A percentile compares a stretch with the other conserved stretches of the same genome.
phyloP scores from a whole-genome alignment of 2,113 vertebrate genomes.

The Planiliza haematocheilus region DNA sequence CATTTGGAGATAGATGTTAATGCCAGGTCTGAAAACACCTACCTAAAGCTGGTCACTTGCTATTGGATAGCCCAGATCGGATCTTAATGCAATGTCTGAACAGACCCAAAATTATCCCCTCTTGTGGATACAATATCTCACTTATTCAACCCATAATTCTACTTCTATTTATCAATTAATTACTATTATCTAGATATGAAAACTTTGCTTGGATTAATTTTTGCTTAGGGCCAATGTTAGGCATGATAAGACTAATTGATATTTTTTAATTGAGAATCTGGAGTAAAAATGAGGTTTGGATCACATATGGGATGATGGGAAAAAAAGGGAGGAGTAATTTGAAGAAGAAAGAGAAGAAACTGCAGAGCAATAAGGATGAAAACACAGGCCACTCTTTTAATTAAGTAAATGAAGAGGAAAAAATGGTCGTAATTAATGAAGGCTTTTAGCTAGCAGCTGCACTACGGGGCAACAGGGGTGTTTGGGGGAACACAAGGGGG shows the following conservation, averaged over 20 bases:
- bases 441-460: conserved; percentile 83
- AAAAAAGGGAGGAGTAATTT: conserved; percentile 72
- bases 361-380: conserved; percentile 54
- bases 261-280: neutral
- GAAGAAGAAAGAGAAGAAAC: conserved; percentile 66
- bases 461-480: conserved; percentile 46
- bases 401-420: conserved; percentile 82
- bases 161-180: neutral
- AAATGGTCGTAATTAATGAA: conserved; percentile 80
- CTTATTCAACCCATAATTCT: neutral
- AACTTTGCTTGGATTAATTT: neutral
- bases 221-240: neutral
- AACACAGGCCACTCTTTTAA: conserved; percentile 82
- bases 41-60: too few species aligned
- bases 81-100: too few species aligned
- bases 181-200: neutral
- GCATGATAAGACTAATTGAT: neutral
- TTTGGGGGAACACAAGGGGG: neutral
- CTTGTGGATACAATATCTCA: neutral
- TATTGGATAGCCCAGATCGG: too few species aligned
- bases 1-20: too few species aligned
- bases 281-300: conserved; percentile 5
- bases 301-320: conserved; percentile 32
- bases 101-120: too few species aligned
- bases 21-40: too few species aligned